Evolutionary conservation across 2,797 vertebrate species (phyloP).

Genomic region (Margarornis squamiger): DNA sequence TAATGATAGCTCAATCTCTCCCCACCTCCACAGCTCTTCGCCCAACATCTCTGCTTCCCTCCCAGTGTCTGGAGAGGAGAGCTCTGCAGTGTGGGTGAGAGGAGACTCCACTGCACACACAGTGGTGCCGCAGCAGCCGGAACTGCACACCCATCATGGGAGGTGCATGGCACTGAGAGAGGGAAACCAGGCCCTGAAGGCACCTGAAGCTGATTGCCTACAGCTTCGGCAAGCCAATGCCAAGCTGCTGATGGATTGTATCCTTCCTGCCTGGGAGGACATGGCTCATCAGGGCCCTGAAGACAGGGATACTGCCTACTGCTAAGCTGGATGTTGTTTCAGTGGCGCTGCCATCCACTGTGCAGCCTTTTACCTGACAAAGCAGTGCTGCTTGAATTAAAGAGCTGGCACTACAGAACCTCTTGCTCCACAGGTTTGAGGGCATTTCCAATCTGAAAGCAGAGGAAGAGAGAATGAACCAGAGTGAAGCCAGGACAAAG

Average conservation of each 20-base stretch:
- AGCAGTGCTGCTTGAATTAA: not conserved
- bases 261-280: not conserved
- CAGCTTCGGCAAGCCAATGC: not conserved
- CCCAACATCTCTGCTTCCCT: not conserved
- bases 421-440: not conserved
- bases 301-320: not conserved
- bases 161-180: fast-evolving
- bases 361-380: not conserved
- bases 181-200: not conserved
- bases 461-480: not conserved
- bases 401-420: not conserved
- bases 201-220: not conserved
- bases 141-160: fast-evolving
- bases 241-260: not conserved
- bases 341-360: not conserved
- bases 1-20: constrained; percentile 45
- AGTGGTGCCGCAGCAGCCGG: not conserved
- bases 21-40: constrained; percentile 53
- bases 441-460: not conserved
- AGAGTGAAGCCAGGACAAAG: not conserved
- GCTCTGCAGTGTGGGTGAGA: not conserved
- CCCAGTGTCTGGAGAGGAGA: not conserved
- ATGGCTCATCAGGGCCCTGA: fast-evolving
- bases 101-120: not conserved
- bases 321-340: not conserved